phyloP scores from a whole-genome alignment of 2,797 vertebrate genomes.

The Hippoglossus hippoglossus region DNA sequence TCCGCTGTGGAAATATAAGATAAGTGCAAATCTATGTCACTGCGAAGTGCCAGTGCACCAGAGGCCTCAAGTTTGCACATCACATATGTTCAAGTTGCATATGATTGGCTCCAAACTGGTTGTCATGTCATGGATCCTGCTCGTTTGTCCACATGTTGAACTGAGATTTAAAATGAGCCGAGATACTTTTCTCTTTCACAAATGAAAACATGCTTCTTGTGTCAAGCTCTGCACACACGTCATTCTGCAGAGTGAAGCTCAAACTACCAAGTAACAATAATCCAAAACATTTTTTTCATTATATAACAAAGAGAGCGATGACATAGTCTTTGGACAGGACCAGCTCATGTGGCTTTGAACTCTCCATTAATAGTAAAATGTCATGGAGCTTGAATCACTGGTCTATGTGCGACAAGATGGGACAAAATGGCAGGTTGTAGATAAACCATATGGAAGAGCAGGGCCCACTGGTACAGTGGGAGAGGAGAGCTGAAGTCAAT shows the following conservation, averaged over 20 bases:
- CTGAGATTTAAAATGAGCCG: background rate
- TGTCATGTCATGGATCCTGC: background rate
- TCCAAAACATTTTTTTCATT: background rate
- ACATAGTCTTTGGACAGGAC: slow-evolving; percentile 10
- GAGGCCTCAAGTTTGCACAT: background rate
- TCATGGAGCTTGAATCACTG: slow-evolving; percentile 28
- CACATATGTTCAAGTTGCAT: background rate
- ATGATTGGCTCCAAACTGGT: background rate
- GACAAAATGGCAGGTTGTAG: slow-evolving; percentile 52
- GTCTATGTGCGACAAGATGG: slow-evolving; percentile 19
- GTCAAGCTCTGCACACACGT: background rate
- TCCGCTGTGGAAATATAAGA: too few relatives aligned
- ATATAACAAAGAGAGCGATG: background rate
- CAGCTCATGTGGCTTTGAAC: slow-evolving; percentile 20
- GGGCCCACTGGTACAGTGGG: slow-evolving; percentile 25
- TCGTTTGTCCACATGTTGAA: background rate
- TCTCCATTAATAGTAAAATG: slow-evolving; percentile 47
- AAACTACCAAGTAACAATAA: background rate
- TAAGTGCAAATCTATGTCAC: too few relatives aligned
- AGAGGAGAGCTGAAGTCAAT: slow-evolving; percentile 40
- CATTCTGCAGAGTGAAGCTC: background rate
- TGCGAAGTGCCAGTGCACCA: background rate
- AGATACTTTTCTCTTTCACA: too few relatives aligned
- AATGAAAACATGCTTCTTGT: background rate
- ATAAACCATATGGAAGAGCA: slow-evolving; percentile 59